These are phyloP conservation scores for Sakesphorus luctuosus DNA, from an alignment of 2,113 vertebrate species.

Conservation along the genomic window DNA sequence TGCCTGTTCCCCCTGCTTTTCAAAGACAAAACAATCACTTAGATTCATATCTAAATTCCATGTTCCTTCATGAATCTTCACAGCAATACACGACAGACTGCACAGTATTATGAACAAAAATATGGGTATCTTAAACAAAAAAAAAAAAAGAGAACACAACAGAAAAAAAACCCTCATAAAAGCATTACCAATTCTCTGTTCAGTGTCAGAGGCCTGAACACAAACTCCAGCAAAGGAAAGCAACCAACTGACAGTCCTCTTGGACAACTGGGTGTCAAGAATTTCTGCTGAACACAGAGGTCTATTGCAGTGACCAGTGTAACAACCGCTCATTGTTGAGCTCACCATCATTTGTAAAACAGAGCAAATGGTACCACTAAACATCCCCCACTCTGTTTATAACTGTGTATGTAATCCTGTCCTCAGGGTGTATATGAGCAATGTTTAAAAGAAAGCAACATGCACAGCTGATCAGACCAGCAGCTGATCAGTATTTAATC, in stretches of 20 bases:
- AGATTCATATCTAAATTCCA: neutral
- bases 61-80: neutral
- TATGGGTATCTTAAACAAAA: neutral
- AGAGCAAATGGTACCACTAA: constrained; percentile 37
- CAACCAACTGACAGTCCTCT: neutral
- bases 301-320: constrained; percentile 6
- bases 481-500: constrained; percentile 66
- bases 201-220: neutral
- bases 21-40: neutral
- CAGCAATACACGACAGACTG: neutral
- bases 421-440: constrained; percentile 18
- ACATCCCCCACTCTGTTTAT: neutral
- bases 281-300: neutral
- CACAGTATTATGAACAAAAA: neutral
- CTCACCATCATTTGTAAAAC: constrained; percentile 22
- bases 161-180: neutral
- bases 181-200: neutral
- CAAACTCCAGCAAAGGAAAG: neutral
- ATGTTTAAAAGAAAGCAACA: constrained; percentile 44
- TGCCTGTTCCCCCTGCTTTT: neutral
- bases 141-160: neutral
- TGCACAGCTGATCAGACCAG: constrained; percentile 32
- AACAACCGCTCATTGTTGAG: constrained; percentile 30
- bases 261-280: neutral
- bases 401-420: constrained; percentile 5